Evolutionary conservation across 1,140 invertebrate species (phyloP), one percentile per base, ranked within the genome.

Genomic region (Ooceraea biroi): DNA sequence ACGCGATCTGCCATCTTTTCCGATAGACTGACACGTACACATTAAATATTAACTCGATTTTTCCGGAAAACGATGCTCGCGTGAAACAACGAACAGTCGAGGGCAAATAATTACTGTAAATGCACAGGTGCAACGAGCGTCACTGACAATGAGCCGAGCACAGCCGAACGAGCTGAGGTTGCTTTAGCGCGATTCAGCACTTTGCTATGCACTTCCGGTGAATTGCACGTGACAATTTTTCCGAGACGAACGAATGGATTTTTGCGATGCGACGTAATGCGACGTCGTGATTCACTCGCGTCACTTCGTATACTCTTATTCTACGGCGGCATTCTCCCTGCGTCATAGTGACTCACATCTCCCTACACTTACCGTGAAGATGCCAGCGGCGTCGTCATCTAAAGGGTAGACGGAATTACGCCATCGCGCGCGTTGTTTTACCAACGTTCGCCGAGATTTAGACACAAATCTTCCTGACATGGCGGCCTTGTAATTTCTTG

Each of bases 321-420:
- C 60, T 17, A 10, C 41, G 5, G 36, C 58, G 22, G n/a, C n/a
- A 41, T 71, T 46, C 41, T 19, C 52, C n/a, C 44, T 48, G 44
- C 77, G 85, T 89, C 89, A 90, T 88, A 89, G 85, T 71, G 80
- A 83, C 80, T 85, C 68, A 61, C 80, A 72, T 85, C 80, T 73
- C 55, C 63, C 50, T 84, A 80, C 63, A 85, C 86, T 89, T 89
- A 85, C 77, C 55, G 61, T 72, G 19, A 72, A 80, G 83, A 73
- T 57, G 82, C 65, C 74, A 63, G 60, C 57, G 69, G 74, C 65
- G 19, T 69, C 74, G 83, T 68, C 76, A 71, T 80, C 50, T 46
- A 71, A 71, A 78, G 76, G 65, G 65, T 80, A 80, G 76, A 80
- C 76, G 44, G 65, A 80, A 80, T 80, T 80, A 71, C 76, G 73